A percentile compares a stretch with the other conserved stretches of the same genome.
Conservation (phyloP, 1,140 invertebrate genomes). For the Bombus polaris region DNA sequence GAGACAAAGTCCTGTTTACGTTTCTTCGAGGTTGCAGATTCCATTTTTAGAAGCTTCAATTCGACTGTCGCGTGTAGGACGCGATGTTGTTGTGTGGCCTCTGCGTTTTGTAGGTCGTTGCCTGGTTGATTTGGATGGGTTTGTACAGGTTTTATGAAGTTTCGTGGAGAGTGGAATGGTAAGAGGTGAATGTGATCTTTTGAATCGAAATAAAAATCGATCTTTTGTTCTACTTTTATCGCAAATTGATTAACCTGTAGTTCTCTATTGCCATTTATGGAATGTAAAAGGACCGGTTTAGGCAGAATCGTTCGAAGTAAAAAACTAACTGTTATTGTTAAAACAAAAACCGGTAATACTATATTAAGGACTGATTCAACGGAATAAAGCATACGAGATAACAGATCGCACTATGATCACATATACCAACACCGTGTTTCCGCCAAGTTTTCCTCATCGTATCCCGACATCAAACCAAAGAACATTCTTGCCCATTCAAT, state of each 20-base stretch:
- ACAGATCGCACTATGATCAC: neutral
- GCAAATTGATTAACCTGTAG: neutral
- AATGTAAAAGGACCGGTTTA: neutral
- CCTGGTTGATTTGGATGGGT: neutral
- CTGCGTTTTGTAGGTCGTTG: neutral
- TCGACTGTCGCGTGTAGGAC: slow-evolving; percentile 3
- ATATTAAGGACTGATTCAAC: neutral
- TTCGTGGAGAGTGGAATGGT: neutral
- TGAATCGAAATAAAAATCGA: neutral
- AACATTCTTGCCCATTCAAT: slow-evolving; percentile 4
- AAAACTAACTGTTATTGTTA: neutral
- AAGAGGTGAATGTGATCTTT: neutral
- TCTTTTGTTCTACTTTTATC: neutral
- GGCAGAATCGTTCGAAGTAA: neutral
- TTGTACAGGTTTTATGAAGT: neutral
- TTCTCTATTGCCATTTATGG: too few relatives aligned
- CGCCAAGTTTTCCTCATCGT: neutral
- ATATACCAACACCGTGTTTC: neutral
- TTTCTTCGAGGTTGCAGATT: slow-evolving; percentile 14
- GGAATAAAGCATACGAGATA: neutral
- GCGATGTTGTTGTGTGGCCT: neutral
- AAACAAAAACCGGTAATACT: neutral
- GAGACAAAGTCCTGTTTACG: slow-evolving; percentile 5
- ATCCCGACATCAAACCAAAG: neutral
- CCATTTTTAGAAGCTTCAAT: slow-evolving; percentile 31